These are phyloP conservation scores for Carcharodon carcharias DNA, from an alignment of 2,797 vertebrate species.

Conservation along the genomic window DNA sequence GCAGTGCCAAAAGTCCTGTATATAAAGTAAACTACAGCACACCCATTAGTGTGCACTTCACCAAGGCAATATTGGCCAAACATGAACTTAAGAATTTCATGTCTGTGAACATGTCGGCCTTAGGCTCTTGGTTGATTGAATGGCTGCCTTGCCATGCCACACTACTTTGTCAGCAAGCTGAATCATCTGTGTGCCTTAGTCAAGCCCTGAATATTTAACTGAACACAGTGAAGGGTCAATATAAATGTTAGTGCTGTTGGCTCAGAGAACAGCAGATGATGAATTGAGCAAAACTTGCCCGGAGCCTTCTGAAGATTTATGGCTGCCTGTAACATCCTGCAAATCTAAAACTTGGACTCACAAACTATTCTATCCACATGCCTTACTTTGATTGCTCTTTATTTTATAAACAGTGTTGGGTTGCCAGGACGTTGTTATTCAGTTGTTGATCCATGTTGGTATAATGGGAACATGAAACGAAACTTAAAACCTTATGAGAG, in stretches of 20 bases:
- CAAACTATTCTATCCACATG: background rate
- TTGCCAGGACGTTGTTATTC: background rate
- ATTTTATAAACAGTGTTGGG: background rate
- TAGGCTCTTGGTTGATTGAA: background rate
- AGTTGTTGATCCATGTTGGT: background rate
- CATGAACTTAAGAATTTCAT: background rate
- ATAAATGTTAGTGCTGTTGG: background rate
- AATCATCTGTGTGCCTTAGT: background rate
- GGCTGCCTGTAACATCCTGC: background rate
- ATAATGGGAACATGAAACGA: background rate
- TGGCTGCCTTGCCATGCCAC: background rate
- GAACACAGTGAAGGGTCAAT: background rate
- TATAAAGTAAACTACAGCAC: too few relatives aligned
- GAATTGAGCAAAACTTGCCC: background rate
- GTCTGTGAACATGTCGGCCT: background rate
- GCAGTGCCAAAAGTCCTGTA: background rate
- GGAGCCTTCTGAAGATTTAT: background rate
- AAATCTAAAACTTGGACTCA: background rate
- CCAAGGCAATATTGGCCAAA: background rate
- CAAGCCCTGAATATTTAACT: background rate
- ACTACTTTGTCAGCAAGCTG: background rate
- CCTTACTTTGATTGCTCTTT: background rate
- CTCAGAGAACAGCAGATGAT: background rate
- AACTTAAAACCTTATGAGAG: background rate
- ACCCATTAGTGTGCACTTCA: background rate